Evolutionary conservation across 2,888 invertebrate genomes (phyloP).

Genomic region (Protophormia terraenovae): DNA sequence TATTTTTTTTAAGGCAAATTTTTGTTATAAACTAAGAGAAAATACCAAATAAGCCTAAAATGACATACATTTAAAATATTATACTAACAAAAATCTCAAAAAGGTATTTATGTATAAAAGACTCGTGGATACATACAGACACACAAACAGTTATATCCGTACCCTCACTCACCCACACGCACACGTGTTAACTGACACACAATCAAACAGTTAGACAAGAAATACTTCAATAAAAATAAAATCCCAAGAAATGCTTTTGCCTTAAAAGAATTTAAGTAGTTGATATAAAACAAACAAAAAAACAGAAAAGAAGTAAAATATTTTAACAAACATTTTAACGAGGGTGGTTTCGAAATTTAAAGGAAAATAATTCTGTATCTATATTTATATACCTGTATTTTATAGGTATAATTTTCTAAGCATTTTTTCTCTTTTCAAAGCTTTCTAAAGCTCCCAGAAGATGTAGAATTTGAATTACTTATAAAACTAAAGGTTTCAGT

Average conservation of each 20-base stretch:
- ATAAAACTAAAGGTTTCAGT: too few species aligned
- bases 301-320: too few species aligned
- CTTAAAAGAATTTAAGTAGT: not conserved
- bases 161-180: not conserved
- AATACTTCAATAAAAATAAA: slow-evolving; percentile 24
- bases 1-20: too few species aligned
- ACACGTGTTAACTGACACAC: too few species aligned
- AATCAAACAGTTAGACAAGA: not conserved
- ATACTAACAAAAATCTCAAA: not conserved
- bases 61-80: slow-evolving; percentile 36
- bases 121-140: not conserved
- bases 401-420: too few species aligned
- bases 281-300: not conserved
- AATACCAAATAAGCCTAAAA: slow-evolving; percentile 43
- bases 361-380: too few species aligned
- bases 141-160: not conserved
- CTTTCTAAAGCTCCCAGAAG: too few species aligned
- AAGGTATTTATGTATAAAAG: slow-evolving; percentile 16
- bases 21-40: slow-evolving; percentile 2
- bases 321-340: not conserved
- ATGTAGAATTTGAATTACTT: too few species aligned
- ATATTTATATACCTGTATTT: too few species aligned
- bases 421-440: too few species aligned
- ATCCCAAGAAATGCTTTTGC: slow-evolving; percentile 25
- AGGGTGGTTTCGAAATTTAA: not conserved